phyloP scores from a whole-genome alignment of 2,888 invertebrate genomes.

The Caenorhabditis uteleia region DNA sequence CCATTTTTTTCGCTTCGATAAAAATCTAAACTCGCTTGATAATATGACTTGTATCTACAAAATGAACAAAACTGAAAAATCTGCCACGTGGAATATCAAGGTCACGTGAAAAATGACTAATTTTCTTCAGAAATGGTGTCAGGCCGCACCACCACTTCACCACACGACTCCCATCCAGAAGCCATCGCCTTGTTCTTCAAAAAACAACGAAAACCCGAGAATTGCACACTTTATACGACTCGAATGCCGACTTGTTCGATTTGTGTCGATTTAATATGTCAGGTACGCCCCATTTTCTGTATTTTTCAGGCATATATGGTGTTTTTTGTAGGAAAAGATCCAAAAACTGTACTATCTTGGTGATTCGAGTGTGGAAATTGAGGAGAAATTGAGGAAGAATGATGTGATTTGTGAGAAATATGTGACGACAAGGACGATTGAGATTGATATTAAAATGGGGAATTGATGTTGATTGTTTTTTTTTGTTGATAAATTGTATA shows the following conservation, averaged over 20 bases:
- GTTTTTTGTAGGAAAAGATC: slow-evolving; percentile 4
- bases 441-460: slow-evolving; percentile 1
- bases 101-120: too few relatives aligned
- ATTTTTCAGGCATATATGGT: background rate
- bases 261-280: slow-evolving; percentile 5
- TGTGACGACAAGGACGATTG: background rate
- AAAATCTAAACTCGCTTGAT: too few relatives aligned
- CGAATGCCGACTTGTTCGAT: slow-evolving; percentile 3
- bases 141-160: background rate
- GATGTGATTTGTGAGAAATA: slow-evolving; percentile 3
- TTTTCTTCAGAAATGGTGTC: too few relatives aligned
- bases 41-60: too few relatives aligned
- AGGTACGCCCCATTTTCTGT: background rate
- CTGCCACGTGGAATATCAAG: too few relatives aligned
- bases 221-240: slow-evolving; percentile 14
- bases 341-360: slow-evolving; percentile 7
- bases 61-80: too few relatives aligned
- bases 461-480: too few relatives aligned
- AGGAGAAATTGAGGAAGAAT: background rate
- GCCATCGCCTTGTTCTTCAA: slow-evolving; percentile 7
- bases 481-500: too few relatives aligned
- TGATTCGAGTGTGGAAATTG: background rate
- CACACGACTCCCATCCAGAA: background rate
- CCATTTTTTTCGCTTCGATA: too few relatives aligned
- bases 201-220: background rate